Evolutionary conservation across 2,888 invertebrate genomes (phyloP), one percentile per base, ranked within the genome.

Genomic region (Pollenia amentaria): DNA sequence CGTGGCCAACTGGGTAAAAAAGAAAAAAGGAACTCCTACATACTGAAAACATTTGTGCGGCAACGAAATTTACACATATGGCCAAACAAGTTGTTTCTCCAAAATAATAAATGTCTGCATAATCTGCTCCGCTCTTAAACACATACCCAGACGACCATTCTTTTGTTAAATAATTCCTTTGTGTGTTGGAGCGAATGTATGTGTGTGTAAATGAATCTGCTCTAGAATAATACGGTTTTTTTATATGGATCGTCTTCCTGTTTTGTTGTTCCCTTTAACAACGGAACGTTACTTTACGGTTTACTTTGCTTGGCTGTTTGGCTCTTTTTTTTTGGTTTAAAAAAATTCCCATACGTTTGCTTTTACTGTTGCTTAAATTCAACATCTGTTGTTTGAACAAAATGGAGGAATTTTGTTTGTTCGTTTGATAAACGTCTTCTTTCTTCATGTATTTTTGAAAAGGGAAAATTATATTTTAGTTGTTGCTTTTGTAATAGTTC

Each of bases 101-200:
- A 62, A 81, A 51, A 81, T 72, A 81, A 77, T 79, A 84, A 84
- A 87, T 77, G 84, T 53, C 80, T 80, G 84, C 73, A 84, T 80
- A 83, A 83, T 80, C 76, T 80, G 77, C 60, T 44, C 14, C 46
- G 6, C 38, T 7, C 53, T 55, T 29, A 14, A 6, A n/a, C n/a
- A 12, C 42, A 62, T 21, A 48, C 16, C 29, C 67, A 1, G 18
- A 42, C 18, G 53, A 14, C 11, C 65, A 64, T 72, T 65, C n/a
- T 8, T 80, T 55, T 73, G 38, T 55, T 64, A 11, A 38, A 46
- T 69, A 18, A 53, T 40, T 57, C 51, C 14, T 44, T 18, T 76
- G 48, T 40, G 2, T 65, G 18, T 57, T 29, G 6, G 6, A 29
- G 29, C 4, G 29, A 29, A 18, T 81, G 57, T 40, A 12, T 16